Percentiles rank a stretch among this genome's conserved stretches.
Evolutionary conservation across 2,113 vertebrate species (phyloP).

Genomic region (Microcebus murinus): DNA sequence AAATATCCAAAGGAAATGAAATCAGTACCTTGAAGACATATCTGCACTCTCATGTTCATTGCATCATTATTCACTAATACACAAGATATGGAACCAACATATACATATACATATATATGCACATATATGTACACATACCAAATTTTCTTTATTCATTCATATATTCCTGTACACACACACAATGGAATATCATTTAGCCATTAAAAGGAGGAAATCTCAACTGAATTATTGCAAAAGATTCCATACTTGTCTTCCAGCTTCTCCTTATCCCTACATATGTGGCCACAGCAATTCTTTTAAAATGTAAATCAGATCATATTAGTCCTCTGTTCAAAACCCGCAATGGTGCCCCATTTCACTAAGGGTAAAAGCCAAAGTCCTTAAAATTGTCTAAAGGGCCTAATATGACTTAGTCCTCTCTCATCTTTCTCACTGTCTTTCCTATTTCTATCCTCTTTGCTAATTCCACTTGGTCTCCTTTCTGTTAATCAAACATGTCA

Average conservation of each 20-base stretch:
- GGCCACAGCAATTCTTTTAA: not conserved
- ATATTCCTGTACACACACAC: too few relatives aligned
- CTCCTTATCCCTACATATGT: not conserved
- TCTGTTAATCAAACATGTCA: not conserved
- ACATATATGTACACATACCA: too few relatives aligned
- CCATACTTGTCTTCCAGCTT: not conserved
- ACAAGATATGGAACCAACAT: too few relatives aligned
- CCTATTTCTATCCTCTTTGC: not conserved
- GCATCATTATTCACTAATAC: too few relatives aligned
- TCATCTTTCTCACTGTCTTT: not conserved
- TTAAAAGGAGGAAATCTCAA: not conserved
- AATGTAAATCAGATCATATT: not conserved
- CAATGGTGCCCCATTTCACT: not conserved
- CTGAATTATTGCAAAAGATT: not conserved
- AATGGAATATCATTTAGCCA: not conserved
- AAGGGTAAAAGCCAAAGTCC: not conserved
- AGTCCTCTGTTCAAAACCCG: not conserved
- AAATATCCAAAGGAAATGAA: too few relatives aligned
- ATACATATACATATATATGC: too few relatives aligned
- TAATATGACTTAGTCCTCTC: not conserved
- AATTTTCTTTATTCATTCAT: too few relatives aligned
- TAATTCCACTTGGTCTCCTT: not conserved
- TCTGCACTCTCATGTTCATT: too few relatives aligned
- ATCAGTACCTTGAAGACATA: too few relatives aligned
- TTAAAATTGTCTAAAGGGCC: not conserved